These are phyloP conservation scores for Noctilio leporinus DNA, from an alignment of 2,113 vertebrate species.

Conservation along the genomic window DNA sequence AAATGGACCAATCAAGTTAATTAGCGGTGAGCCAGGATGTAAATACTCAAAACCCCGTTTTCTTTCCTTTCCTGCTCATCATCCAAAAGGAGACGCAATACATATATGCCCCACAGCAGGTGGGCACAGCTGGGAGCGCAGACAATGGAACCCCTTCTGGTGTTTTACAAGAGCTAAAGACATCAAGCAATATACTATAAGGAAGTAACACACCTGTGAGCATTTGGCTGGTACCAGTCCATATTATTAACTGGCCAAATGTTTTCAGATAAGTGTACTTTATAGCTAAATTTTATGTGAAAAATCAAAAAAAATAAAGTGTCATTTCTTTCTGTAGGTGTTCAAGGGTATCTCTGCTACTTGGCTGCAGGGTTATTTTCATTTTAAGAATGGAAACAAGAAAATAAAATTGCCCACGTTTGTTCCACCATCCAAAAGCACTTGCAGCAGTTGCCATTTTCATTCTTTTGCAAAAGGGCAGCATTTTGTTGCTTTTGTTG, in stretches of 20 bases:
- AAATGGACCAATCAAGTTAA: not conserved
- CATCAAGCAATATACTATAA: not conserved
- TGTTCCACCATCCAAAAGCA: not conserved
- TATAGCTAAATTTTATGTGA: not conserved
- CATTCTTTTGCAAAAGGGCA: not conserved
- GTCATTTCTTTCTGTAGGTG: not conserved
- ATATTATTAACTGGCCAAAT: conserved; percentile 11
- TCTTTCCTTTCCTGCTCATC: not conserved
- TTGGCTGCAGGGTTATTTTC: not conserved
- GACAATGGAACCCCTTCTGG: conserved; percentile 19
- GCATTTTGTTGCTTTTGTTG: not conserved
- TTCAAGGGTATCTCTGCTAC: not conserved
- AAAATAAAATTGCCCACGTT: not conserved
- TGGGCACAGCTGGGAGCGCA: conserved; percentile 29
- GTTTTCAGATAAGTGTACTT: conserved; percentile 22
- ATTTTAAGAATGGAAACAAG: not conserved
- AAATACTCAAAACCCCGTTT: not conserved
- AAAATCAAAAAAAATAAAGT: not conserved
- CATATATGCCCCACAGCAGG: not conserved
- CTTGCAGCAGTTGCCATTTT: not conserved
- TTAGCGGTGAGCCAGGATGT: not conserved
- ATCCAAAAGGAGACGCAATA: not conserved
- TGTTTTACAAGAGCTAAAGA: conserved; percentile 32
- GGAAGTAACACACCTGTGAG: conserved; percentile 38
- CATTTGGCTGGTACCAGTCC: not conserved